Percentiles rank a stretch among this genome's conserved stretches.
phyloP scores from a whole-genome alignment of 2,797 vertebrate genomes.

The Diplodus puntazzo region DNA sequence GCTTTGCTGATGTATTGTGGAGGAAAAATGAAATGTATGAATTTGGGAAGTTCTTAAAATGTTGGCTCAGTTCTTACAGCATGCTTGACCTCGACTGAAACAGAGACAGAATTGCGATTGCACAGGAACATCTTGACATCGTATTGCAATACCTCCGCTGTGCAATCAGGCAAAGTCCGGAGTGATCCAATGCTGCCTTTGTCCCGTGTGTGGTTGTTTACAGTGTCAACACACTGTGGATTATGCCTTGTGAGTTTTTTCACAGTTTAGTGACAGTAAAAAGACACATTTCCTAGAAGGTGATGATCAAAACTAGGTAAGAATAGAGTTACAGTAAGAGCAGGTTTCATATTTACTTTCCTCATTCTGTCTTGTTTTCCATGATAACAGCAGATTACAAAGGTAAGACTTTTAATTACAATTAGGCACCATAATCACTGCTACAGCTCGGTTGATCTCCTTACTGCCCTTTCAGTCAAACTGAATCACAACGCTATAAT shows the following conservation, averaged over 20 bases:
- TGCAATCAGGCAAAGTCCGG: conserved; percentile 64
- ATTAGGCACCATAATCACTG: conserved; percentile 63
- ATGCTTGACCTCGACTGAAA: background rate
- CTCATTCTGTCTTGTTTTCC: conserved; percentile 40
- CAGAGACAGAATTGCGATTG: conserved; percentile 4
- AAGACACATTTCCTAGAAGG: conserved; percentile 60
- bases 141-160: conserved; percentile 32
- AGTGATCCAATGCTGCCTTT: conserved; percentile 54
- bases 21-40: background rate
- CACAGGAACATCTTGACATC: conserved; percentile 29
- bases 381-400: conserved; percentile 44
- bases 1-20: background rate
- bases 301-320: conserved; percentile 2
- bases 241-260: conserved; percentile 21
- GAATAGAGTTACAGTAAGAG: conserved; percentile 6
- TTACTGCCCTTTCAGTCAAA: conserved; percentile 65
- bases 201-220: conserved; percentile 49
- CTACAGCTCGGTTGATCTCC: conserved; percentile 60
- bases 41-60: background rate
- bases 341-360: conserved; percentile 28
- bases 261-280: conserved; percentile 51
- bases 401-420: conserved; percentile 58
- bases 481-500: conserved; percentile 72
- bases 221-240: conserved; percentile 60
- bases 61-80: background rate